phyloP scores from a whole-genome alignment of 2,113 vertebrate species.

The Natator depressus region DNA sequence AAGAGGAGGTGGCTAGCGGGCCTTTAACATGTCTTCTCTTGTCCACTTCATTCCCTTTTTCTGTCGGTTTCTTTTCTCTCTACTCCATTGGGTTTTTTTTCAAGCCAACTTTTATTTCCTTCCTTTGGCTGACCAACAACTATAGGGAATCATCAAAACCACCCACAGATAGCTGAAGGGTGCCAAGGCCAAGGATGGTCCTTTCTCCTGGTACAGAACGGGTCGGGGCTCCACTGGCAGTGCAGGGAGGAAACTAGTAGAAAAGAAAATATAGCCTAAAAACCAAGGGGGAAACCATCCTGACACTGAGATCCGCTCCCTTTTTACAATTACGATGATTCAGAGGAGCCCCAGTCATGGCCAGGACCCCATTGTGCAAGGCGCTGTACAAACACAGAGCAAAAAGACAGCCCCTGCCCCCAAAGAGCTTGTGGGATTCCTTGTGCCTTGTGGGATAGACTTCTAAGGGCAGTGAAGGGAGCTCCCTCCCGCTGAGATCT shows the following conservation, averaged over 20 bases:
- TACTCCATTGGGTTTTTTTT: neutral
- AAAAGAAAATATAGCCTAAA: neutral
- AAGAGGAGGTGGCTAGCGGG: neutral
- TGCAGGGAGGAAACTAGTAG: neutral
- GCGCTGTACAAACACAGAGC: neutral
- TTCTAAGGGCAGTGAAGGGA: neutral
- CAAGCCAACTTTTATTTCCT: neutral
- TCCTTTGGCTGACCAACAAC: neutral
- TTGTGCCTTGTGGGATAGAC: neutral
- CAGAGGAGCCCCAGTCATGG: accelerated
- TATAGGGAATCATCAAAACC: neutral
- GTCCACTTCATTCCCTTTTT: neutral
- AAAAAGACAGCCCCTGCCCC: accelerated
- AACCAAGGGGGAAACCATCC: accelerated
- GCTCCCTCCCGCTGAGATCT: neutral
- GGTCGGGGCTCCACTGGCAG: accelerated
- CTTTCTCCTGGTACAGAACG: neutral
- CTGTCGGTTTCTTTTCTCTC: neutral
- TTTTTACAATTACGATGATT: neutral
- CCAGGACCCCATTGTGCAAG: accelerated
- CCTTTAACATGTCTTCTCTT: neutral
- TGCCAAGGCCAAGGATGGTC: neutral
- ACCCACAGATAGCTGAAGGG: neutral
- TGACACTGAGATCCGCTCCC: accelerated
- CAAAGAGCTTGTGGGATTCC: accelerated